Evolutionary conservation across 2,113 vertebrate genomes (phyloP).

Genomic region (Zosterops lateralis): DNA sequence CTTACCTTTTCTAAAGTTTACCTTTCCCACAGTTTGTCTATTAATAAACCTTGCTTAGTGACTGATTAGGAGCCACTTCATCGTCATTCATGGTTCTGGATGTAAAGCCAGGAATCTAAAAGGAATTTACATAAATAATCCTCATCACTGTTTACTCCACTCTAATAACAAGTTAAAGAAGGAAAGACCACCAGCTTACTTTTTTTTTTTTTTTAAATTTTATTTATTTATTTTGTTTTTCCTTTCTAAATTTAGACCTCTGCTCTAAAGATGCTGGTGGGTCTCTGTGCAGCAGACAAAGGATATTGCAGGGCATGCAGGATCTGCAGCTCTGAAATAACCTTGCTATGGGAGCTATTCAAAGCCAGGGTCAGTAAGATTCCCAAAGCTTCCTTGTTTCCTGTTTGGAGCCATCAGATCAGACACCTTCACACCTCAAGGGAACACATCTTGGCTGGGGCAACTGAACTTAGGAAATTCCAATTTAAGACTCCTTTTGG

Average conservation of each 20-base stretch:
- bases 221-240: not conserved
- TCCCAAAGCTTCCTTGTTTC: not conserved
- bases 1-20: conserved; percentile 41
- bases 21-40: conserved; percentile 50
- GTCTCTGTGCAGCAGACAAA: not conserved
- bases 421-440: not conserved
- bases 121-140: not conserved
- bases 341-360: not conserved
- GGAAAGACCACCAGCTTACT: not conserved
- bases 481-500: not conserved
- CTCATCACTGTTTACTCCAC: not conserved
- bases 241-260: not conserved
- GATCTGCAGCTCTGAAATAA: not conserved
- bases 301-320: not conserved
- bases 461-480: not conserved
- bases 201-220: not conserved
- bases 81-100: not conserved
- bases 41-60: not conserved
- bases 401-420: not conserved
- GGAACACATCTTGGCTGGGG: not conserved
- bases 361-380: not conserved
- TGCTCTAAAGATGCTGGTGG: not conserved
- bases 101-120: not conserved
- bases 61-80: conserved; percentile 26
- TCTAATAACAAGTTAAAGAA: not conserved